A percentile compares a stretch with the other conserved stretches of the same genome.
Evolutionary conservation across 2,113 vertebrate genomes (phyloP).

Genomic region (Hippoglossus stenolepis): DNA sequence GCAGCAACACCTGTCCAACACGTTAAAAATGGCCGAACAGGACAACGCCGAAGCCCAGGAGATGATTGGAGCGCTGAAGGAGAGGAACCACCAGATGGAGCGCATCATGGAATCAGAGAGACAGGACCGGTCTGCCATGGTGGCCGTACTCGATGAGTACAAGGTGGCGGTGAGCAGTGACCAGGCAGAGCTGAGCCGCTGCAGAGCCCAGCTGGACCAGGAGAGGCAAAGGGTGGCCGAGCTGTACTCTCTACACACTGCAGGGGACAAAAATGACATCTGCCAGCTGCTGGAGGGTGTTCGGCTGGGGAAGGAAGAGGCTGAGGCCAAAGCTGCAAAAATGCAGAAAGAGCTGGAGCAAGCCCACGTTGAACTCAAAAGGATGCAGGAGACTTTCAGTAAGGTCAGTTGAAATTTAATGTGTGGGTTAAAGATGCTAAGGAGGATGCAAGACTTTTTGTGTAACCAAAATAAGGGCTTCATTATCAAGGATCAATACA

Average conservation of each 20-base stretch:
- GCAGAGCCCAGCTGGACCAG: conserved; percentile 91
- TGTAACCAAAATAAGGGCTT: neutral
- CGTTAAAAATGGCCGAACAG: conserved; percentile 95
- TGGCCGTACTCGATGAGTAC: conserved; percentile 88
- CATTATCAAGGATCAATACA: neutral
- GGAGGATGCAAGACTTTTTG: neutral
- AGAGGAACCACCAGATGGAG: conserved; percentile 95
- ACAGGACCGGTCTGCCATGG: conserved; percentile 86
- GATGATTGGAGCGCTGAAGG: conserved; percentile 90
- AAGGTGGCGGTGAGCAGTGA: conserved; percentile 86
- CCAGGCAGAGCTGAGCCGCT: conserved; percentile 90
- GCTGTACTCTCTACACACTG: conserved; percentile 91
- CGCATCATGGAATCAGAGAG: conserved; percentile 91
- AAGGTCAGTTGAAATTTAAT: conserved; percentile 83
- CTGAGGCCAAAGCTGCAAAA: conserved; percentile 86
- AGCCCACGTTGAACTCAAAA: conserved; percentile 85
- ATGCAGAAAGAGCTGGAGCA: conserved; percentile 91
- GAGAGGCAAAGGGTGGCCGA: conserved; percentile 93
- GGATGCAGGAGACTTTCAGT: conserved; percentile 88
- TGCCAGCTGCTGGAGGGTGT: conserved; percentile 92
- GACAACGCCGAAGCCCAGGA: conserved; percentile 96
- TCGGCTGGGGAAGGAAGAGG: conserved; percentile 91
- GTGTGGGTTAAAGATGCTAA: neutral
- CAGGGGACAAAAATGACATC: conserved; percentile 91
- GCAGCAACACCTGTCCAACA: conserved; percentile 96